Conservation (phyloP, 2,797 vertebrate genomes). For the Bucorvus abyssinicus region DNA sequence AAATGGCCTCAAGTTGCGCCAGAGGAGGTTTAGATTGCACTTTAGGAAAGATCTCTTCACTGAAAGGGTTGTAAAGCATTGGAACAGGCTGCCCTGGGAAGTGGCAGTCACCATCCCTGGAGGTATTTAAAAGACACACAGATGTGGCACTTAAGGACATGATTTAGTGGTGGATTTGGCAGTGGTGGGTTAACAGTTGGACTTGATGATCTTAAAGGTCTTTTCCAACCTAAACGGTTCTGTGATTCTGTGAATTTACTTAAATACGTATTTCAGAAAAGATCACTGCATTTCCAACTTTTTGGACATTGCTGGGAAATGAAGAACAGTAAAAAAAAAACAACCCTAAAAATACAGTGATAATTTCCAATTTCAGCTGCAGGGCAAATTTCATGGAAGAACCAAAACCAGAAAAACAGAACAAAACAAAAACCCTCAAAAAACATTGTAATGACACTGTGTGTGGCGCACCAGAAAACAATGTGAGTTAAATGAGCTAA, state of each 20-base stretch:
- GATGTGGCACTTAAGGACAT: neutral
- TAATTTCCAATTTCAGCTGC: neutral
- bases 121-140: neutral
- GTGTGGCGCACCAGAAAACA: neutral
- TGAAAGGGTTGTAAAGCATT: neutral
- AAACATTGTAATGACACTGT: neutral
- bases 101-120: neutral
- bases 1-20: neutral
- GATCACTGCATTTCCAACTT: neutral
- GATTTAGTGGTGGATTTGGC: neutral
- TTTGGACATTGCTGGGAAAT: neutral
- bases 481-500: neutral
- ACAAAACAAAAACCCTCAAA: neutral
- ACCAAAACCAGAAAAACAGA: neutral
- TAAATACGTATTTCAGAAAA: constrained; percentile 36
- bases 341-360: neutral
- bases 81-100: neutral
- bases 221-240: neutral
- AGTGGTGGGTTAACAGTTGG: neutral
- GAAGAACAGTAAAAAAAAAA: neutral
- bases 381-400: neutral
- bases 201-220: neutral
- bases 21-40: neutral
- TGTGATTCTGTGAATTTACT: neutral
- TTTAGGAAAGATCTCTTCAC: neutral